Evolutionary conservation across 2,113 vertebrate species (phyloP).

Genomic region (Gasterosteus nipponicus): DNA sequence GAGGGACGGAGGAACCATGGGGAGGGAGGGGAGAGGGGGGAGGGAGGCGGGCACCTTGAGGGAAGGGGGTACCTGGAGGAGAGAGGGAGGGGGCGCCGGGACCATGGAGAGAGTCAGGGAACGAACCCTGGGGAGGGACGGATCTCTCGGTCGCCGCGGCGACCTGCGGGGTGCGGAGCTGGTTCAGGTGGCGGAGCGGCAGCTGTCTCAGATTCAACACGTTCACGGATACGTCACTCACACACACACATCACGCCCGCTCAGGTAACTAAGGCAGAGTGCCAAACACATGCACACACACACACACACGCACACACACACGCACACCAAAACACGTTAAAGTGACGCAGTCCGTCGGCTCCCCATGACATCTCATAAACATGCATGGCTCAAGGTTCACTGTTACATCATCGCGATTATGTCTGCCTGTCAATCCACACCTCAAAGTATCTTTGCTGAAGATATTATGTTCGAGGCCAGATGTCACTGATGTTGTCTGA

Average conservation of each 20-base stretch:
- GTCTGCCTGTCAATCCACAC: constrained; percentile 3
- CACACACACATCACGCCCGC: constrained; percentile 86
- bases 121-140: constrained; percentile 51
- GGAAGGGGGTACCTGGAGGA: constrained; percentile 42
- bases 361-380: not conserved
- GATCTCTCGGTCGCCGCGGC: constrained; percentile 56
- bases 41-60: constrained; percentile 6
- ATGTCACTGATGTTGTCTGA: not conserved
- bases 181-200: constrained; percentile 94
- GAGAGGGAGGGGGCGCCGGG: constrained; percentile 36
- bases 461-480: not conserved
- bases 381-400: not conserved
- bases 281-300: constrained; percentile 8
- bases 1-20: constrained; percentile 38
- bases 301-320: constrained; percentile 2
- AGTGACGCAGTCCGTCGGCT: constrained; percentile 11
- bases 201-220: constrained; percentile 93
- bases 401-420: not conserved
- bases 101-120: constrained; percentile 56
- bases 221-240: constrained; percentile 95
- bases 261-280: constrained; percentile 65
- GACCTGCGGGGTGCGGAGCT: constrained; percentile 89
- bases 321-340: not conserved
- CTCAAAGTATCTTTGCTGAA: not conserved
- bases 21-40: constrained; percentile 3